phyloP scores from a whole-genome alignment of 2,888 invertebrate genomes.

The Drosophila lacicola region DNA sequence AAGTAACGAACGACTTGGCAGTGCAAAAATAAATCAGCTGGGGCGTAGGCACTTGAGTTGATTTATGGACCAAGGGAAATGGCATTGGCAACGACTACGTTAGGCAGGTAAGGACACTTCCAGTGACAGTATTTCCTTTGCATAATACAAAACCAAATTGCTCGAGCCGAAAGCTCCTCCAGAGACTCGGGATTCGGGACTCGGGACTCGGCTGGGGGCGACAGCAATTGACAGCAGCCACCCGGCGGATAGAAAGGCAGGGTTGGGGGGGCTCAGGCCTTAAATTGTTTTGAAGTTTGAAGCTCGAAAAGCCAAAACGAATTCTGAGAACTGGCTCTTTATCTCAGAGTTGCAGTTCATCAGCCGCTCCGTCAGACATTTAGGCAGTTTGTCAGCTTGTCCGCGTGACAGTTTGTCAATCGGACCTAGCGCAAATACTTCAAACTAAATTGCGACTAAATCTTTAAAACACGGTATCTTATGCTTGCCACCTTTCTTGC shows the following conservation, averaged over 20 bases:
- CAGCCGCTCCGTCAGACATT: slow-evolving; percentile 36
- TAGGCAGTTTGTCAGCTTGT: slow-evolving; percentile 17
- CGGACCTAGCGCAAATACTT: slow-evolving; percentile 29
- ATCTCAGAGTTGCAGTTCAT: slow-evolving; percentile 62
- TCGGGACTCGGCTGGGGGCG: slow-evolving; percentile 14
- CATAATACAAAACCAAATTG: slow-evolving; percentile 67
- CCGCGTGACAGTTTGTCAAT: slow-evolving; percentile 51
- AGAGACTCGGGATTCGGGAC: slow-evolving; percentile 25
- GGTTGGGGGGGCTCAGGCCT: slow-evolving; percentile 3
- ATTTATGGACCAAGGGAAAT: slow-evolving; percentile 68
- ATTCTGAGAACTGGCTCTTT: slow-evolving; percentile 14
- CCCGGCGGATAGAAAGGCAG: not conserved
- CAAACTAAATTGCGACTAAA: slow-evolving; percentile 31
- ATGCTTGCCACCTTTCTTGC: not conserved
- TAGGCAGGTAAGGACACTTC: slow-evolving; percentile 64
- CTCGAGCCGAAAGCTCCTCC: slow-evolving; percentile 38
- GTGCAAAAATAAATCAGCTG: slow-evolving; percentile 75
- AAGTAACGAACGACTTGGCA: slow-evolving; percentile 50
- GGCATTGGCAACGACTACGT: slow-evolving; percentile 44
- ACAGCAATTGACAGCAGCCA: slow-evolving; percentile 54
- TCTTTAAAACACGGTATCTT: slow-evolving; percentile 19
- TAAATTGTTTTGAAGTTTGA: slow-evolving; percentile 57
- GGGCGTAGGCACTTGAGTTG: slow-evolving; percentile 81
- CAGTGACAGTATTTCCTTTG: slow-evolving; percentile 61
- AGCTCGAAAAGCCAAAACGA: slow-evolving; percentile 21